phyloP scores from a whole-genome alignment of 92 coral and sea anemone species.

The Epizoanthus stellaris region DNA sequence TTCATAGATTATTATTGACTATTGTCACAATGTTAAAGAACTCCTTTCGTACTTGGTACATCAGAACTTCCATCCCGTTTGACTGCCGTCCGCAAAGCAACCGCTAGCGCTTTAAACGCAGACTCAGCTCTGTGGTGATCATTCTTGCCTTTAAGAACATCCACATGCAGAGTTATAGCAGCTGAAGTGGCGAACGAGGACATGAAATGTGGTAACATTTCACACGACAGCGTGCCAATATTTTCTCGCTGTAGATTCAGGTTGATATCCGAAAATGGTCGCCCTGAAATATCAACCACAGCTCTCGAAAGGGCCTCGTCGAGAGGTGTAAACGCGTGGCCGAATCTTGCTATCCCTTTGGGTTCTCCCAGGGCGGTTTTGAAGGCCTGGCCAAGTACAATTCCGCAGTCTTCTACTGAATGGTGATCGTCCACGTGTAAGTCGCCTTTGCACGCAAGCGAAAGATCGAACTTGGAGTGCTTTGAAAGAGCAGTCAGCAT shows the following conservation, averaged over 20 bases:
- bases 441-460: conserved; percentile 55
- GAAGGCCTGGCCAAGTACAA: conserved; percentile 64
- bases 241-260: conserved; percentile 57
- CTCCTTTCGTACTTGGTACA: conserved; percentile 68
- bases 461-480: conserved; percentile 59
- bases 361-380: conserved; percentile 64
- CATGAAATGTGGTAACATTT: conserved; percentile 60
- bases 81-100: conserved; percentile 60
- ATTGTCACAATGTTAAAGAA: conserved; percentile 32
- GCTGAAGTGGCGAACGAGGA: conserved; percentile 61
- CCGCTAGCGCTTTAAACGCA: conserved; percentile 62
- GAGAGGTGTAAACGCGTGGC: conserved; percentile 66
- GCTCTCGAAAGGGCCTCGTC: conserved; percentile 70
- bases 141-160: conserved; percentile 60
- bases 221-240: conserved; percentile 59
- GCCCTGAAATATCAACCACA: conserved; percentile 65
- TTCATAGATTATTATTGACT: background rate
- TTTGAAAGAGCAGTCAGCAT: conserved; percentile 65
- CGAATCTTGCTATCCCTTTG: conserved; percentile 60
- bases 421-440: conserved; percentile 69
- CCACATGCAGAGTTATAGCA: conserved; percentile 63
- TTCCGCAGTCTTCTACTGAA: conserved; percentile 69
- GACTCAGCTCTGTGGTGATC: conserved; percentile 67
- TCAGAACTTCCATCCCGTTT: conserved; percentile 51
- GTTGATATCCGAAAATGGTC: conserved; percentile 56